phyloP scores from a whole-genome alignment of 2,113 vertebrate species.

The Neolamprologus tretocephalus region DNA sequence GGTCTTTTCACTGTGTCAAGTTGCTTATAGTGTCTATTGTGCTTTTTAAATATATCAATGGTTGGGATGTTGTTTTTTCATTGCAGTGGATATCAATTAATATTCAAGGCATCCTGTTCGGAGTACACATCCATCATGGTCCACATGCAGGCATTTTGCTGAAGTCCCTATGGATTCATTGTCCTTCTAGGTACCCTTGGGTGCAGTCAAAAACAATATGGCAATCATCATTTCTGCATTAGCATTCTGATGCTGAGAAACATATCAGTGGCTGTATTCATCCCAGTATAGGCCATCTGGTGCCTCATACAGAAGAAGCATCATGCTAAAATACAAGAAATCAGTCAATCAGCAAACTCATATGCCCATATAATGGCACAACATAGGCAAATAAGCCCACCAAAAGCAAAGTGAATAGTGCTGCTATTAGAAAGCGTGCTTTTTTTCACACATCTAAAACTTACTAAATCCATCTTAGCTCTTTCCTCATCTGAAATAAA shows the following conservation, averaged over 20 bases:
- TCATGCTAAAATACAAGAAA: background rate
- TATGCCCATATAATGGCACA: background rate
- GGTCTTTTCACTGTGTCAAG: background rate
- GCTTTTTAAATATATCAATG: background rate
- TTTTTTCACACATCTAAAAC: background rate
- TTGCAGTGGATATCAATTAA: background rate
- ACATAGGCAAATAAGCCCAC: background rate
- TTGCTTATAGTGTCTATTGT: background rate
- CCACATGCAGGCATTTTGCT: background rate
- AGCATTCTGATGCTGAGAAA: slow-evolving; percentile 10
- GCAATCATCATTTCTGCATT: slow-evolving; percentile 36
- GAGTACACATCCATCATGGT: slow-evolving; percentile 27
- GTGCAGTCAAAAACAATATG: slow-evolving; percentile 25
- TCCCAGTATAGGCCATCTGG: slow-evolving; percentile 5
- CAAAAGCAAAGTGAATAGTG: background rate
- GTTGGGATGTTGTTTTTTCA: background rate
- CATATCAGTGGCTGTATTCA: slow-evolving; percentile 11
- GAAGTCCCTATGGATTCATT: slow-evolving; percentile 13
- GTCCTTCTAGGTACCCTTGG: slow-evolving; percentile 19
- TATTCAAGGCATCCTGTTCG: slow-evolving; percentile 10
- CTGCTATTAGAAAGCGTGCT: background rate
- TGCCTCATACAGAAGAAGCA: background rate
- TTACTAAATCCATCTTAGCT: background rate
- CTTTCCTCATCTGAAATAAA: background rate
- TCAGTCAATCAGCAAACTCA: background rate